phyloP scores from a whole-genome alignment of 2,888 invertebrate species.

The Aricia artaxerxes region DNA sequence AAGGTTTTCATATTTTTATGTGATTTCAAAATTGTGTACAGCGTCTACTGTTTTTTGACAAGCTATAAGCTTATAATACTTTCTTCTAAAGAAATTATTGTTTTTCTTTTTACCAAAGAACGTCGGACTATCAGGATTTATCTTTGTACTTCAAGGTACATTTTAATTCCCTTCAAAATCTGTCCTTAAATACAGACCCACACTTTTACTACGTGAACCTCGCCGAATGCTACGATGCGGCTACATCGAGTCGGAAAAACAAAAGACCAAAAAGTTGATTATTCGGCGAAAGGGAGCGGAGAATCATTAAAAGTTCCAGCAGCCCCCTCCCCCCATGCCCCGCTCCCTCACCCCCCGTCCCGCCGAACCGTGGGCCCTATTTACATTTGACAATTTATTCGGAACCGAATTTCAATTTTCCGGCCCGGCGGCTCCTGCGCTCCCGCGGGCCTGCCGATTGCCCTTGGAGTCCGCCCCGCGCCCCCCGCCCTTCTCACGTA shows the following conservation, averaged over 20 bases:
- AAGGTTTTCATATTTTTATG: too few species aligned
- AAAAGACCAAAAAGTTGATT: constrained; percentile 8
- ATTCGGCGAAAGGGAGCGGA: neutral
- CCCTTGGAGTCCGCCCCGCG: neutral
- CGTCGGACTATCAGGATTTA: neutral
- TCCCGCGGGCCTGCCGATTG: constrained; percentile 15
- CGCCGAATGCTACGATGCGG: neutral
- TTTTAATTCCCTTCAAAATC: neutral
- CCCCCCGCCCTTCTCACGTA: neutral
- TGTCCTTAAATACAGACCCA: neutral
- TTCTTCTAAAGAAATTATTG: neutral
- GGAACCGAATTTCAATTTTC: constrained; percentile 28
- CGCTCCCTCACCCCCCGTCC: neutral
- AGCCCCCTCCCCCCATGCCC: neutral
- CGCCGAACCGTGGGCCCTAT: neutral
- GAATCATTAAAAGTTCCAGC: constrained; percentile 14
- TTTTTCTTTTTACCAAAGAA: neutral
- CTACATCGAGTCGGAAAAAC: neutral
- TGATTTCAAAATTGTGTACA: too few species aligned
- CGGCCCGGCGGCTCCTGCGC: constrained; percentile 3
- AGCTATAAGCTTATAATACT: too few species aligned
- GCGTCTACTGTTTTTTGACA: too few species aligned
- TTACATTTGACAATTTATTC: constrained; percentile 29
- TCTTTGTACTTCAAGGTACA: neutral
- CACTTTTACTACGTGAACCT: too few species aligned